phyloP scores from a whole-genome alignment of 2,113 vertebrate species.

The Terrapene triunguis region DNA sequence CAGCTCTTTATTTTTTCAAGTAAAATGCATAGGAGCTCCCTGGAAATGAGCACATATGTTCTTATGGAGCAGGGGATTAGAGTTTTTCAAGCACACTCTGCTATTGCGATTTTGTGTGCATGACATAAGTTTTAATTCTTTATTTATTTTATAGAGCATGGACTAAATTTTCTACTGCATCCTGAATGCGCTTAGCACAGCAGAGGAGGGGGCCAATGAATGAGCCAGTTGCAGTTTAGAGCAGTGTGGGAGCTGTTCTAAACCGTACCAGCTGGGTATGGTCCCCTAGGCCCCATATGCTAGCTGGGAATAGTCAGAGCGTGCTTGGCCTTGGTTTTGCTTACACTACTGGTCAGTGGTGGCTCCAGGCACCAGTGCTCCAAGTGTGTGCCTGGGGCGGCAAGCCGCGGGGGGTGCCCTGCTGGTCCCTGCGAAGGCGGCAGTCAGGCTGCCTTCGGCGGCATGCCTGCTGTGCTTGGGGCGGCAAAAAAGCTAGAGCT shows the following conservation, averaged over 20 bases:
- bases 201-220: not conserved
- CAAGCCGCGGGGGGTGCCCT: no score
- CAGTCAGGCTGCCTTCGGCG: no score
- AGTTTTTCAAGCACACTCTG: not conserved
- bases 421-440: no score
- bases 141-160: not conserved
- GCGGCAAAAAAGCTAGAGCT: no score
- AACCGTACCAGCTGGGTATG: not conserved
- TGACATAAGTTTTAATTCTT: not conserved
- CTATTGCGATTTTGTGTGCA: not conserved
- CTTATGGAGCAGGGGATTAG: not conserved
- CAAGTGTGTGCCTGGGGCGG: no score
- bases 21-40: not conserved
- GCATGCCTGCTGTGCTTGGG: no score
- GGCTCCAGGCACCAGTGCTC: no score
- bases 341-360: not conserved
- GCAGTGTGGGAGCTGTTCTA: not conserved
- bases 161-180: not conserved
- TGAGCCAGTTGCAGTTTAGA: not conserved
- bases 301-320: not conserved
- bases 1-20: not conserved
- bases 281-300: not conserved
- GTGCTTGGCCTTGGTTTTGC: not conserved
- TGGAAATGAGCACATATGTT: not conserved
- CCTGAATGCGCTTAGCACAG: not conserved